Conservation (phyloP, 1,140 invertebrate species). For the Matsumurasca onukii region DNA sequence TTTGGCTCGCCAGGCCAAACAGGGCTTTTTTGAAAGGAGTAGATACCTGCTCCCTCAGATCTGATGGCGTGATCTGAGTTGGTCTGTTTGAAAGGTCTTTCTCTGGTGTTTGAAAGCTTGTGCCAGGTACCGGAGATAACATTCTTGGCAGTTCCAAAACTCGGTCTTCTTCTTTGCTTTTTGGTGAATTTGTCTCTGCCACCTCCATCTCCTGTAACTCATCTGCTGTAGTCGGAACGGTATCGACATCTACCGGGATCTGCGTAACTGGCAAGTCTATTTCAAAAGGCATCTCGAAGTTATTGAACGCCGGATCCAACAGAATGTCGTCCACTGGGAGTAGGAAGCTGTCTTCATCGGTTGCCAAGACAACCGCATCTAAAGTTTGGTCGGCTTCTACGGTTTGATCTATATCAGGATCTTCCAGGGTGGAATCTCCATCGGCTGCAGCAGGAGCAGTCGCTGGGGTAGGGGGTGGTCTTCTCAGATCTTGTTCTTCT, state of each 20-base stretch:
- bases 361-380: no score
- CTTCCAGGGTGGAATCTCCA: not conserved
- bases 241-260: not conserved
- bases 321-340: no score
- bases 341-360: no score
- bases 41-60: not conserved
- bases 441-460: not conserved
- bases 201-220: not conserved
- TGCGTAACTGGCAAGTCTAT: not conserved
- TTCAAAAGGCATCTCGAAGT: not conserved
- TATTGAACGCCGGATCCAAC: not conserved
- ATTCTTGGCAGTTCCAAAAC: not conserved
- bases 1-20: constrained; percentile 1
- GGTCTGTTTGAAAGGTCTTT: not conserved
- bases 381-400: no score
- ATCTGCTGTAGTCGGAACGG: not conserved
- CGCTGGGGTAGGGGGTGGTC: not conserved
- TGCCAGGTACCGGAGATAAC: not conserved
- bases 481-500: constrained; percentile 1
- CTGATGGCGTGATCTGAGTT: not conserved
- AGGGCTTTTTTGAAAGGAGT: constrained; percentile 3
- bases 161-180: not conserved
- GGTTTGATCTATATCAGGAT: not conserved
- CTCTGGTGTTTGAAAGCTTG: not conserved
- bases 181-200: not conserved